Evolutionary conservation across 2,888 invertebrate genomes (phyloP).

Genomic region (Biston betularia): DNA sequence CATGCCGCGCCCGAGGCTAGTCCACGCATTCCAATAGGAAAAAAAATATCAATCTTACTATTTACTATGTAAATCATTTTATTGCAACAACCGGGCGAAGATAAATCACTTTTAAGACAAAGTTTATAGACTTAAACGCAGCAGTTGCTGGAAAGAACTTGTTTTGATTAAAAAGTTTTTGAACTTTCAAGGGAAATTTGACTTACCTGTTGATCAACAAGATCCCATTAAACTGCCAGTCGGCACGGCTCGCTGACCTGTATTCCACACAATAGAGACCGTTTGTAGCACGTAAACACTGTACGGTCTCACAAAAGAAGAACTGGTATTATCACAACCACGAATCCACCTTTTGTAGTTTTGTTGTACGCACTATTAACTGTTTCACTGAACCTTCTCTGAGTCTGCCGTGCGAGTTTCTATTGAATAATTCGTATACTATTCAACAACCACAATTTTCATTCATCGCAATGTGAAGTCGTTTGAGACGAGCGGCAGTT

Average conservation of each 20-base stretch:
- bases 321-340: constrained; percentile 78
- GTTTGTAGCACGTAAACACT: constrained; percentile 81
- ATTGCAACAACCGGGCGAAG: not conserved
- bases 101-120: not conserved
- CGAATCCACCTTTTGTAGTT: constrained; percentile 77
- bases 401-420: constrained; percentile 63
- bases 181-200: constrained; percentile 42
- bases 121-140: constrained; percentile 18
- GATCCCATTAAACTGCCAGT: constrained; percentile 81
- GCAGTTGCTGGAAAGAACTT: constrained; percentile 31
- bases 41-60: constrained; percentile 47
- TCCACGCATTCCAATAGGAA: constrained; percentile 59
- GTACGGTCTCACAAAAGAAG: constrained; percentile 77
- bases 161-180: constrained; percentile 36
- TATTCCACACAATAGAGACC: constrained; percentile 60
- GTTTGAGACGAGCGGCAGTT: constrained; percentile 75
- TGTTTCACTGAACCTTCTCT: constrained; percentile 68
- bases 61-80: constrained; percentile 23
- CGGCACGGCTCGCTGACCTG: constrained; percentile 66
- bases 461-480: constrained; percentile 81
- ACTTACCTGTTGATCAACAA: constrained; percentile 81
- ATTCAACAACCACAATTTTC: constrained; percentile 74
- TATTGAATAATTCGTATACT: constrained; percentile 62
- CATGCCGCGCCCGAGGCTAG: constrained; percentile 56
- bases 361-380: constrained; percentile 67